Evolutionary conservation across 1,140 invertebrate species (phyloP).

Genomic region (Ips typographus): DNA sequence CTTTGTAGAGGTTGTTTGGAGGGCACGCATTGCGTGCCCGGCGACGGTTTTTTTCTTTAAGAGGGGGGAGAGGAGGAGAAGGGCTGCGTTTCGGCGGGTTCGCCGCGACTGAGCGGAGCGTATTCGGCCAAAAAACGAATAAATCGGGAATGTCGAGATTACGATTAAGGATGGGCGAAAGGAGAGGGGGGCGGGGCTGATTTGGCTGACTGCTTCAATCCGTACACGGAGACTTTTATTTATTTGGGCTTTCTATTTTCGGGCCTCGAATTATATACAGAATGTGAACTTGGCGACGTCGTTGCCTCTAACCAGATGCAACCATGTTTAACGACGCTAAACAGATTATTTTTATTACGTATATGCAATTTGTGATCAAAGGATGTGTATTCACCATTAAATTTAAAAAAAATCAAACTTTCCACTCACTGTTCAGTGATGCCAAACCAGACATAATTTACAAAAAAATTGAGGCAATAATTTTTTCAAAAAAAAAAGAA

Average conservation of each 20-base stretch:
- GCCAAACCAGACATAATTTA: no score
- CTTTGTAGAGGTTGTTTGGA: constrained; percentile 48
- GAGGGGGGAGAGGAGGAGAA: constrained; percentile 5
- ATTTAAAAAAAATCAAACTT: no score
- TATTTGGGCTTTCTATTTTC: constrained; percentile 23
- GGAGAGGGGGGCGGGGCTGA: background rate
- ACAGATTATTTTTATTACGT: background rate
- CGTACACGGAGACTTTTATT: constrained; percentile 1
- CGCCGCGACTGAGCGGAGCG: constrained; percentile 26
- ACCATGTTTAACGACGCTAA: background rate
- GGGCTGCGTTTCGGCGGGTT: constrained; percentile 15
- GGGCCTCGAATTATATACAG: constrained; percentile 1
- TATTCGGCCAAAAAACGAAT: constrained; percentile 24
- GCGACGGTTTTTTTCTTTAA: background rate
- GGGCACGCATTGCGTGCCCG: constrained; percentile 44
- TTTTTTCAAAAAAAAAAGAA: no score
- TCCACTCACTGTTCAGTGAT: no score
- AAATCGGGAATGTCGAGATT: constrained; percentile 28
- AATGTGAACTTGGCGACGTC: constrained; percentile 6
- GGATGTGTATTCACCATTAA: no score
- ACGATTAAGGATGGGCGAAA: constrained; percentile 13
- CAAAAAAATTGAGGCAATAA: no score
- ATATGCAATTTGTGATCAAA: no score
- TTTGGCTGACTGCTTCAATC: constrained; percentile 16
- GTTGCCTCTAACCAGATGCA: background rate